Percentiles rank a stretch among this genome's conserved stretches.
Evolutionary conservation across 2,113 vertebrate genomes (phyloP).

Genomic region (Tychaedon coryphoeus): DNA sequence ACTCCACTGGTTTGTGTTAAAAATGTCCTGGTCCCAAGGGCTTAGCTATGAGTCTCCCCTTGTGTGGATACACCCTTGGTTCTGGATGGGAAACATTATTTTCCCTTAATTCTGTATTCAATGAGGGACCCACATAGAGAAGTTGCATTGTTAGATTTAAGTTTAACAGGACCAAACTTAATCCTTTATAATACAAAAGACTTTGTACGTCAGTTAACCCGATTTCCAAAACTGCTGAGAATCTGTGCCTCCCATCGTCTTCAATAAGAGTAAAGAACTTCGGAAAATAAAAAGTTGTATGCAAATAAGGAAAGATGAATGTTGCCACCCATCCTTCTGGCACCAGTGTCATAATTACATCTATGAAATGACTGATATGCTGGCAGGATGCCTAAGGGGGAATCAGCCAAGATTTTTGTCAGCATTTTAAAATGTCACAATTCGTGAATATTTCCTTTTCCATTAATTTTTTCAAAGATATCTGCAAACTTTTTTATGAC

Average conservation of each 20-base stretch:
- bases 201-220: not conserved
- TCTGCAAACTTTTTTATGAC: not conserved
- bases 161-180: not conserved
- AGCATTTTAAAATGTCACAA: not conserved
- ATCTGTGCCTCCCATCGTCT: not conserved
- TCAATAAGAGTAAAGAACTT: slow-evolving; percentile 5
- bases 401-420: not conserved
- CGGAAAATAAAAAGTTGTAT: slow-evolving; percentile 4
- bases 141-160: not conserved
- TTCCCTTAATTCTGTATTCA: not conserved
- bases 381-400: not conserved
- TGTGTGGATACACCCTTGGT: not conserved
- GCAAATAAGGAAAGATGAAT: slow-evolving; percentile 6
- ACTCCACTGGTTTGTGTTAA: not conserved
- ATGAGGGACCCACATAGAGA: not conserved
- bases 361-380: not conserved
- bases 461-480: not conserved
- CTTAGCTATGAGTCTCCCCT: not conserved
- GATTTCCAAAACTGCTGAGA: slow-evolving; percentile 11
- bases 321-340: slow-evolving; percentile 28
- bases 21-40: not conserved
- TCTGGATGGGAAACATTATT: not conserved
- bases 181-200: not conserved
- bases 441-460: not conserved
- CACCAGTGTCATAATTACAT: not conserved